Evolutionary conservation across 2,888 invertebrate species (phyloP).

Genomic region (Griposia aprilina): DNA sequence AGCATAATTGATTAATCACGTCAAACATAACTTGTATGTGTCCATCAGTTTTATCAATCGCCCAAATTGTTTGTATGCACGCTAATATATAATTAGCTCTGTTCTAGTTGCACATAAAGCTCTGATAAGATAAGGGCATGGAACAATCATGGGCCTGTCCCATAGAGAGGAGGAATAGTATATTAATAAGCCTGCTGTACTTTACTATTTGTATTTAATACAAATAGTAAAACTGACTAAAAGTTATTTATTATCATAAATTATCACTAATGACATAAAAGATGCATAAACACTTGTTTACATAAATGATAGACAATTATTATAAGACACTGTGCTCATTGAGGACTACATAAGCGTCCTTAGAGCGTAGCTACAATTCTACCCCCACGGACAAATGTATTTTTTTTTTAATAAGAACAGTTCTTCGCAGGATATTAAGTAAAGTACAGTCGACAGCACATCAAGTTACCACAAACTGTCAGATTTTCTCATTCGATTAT

Average conservation of each 20-base stretch:
- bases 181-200: neutral
- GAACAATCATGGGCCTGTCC: slow-evolving; percentile 44
- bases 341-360: neutral
- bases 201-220: neutral
- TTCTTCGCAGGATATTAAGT: neutral
- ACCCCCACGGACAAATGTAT: neutral
- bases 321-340: neutral
- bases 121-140: slow-evolving; percentile 54
- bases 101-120: slow-evolving; percentile 39
- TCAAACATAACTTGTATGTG: slow-evolving; percentile 1
- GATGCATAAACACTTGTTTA: slow-evolving; percentile 1
- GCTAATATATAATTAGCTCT: slow-evolving; percentile 14
- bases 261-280: neutral
- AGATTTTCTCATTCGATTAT: too few species aligned
- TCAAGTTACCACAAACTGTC: too few species aligned
- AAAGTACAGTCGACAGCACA: too few species aligned
- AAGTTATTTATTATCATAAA: neutral
- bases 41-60: slow-evolving; percentile 40
- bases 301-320: neutral
- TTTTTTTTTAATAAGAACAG: neutral
- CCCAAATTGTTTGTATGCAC: slow-evolving; percentile 44
- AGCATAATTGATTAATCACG: neutral
- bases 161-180: neutral
- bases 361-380: neutral
- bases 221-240: neutral